These are phyloP conservation scores for Actinopyga echinites DNA, from an alignment of 53 echinoderm and acorn worm species.

Conservation along the genomic window DNA sequence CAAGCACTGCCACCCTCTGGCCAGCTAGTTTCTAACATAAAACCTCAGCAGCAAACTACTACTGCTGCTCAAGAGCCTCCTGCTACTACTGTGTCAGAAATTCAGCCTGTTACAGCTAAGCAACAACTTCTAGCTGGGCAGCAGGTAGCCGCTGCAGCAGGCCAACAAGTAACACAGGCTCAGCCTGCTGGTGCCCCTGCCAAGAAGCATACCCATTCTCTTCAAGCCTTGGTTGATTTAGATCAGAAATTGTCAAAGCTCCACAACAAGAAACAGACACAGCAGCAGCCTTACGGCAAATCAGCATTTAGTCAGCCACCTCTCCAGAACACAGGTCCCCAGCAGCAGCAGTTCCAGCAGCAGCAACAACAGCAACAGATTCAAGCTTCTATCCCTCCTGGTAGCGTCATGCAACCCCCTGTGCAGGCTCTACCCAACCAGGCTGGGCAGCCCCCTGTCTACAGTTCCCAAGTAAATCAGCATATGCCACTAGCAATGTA, in stretches of 20 bases:
- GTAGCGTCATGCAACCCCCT: constrained; percentile 12
- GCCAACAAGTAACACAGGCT: constrained; percentile 1
- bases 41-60: constrained; percentile 14
- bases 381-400: background rate
- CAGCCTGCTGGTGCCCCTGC: constrained; percentile 43
- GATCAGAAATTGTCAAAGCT: constrained; percentile 70
- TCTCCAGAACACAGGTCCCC: background rate
- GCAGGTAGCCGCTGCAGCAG: background rate
- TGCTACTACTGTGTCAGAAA: background rate
- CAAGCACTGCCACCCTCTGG: constrained; percentile 3
- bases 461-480: background rate
- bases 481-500: constrained; percentile 13
- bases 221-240: constrained; percentile 54
- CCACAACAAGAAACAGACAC: constrained; percentile 66
- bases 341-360: constrained; percentile 29
- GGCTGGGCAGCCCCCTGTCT: constrained; percentile 9
- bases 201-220: background rate
- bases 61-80: background rate
- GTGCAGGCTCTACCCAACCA: background rate
- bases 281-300: constrained; percentile 34
- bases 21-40: constrained; percentile 30
- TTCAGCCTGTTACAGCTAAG: constrained; percentile 4
- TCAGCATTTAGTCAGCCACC: constrained; percentile 32
- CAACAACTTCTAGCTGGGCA: constrained; percentile 28
- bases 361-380: constrained; percentile 13